A percentile compares a stretch with the other conserved stretches of the same genome.
Evolutionary conservation across 2,888 invertebrate species (phyloP).

Genomic region (Sinhomidia bicolor): DNA sequence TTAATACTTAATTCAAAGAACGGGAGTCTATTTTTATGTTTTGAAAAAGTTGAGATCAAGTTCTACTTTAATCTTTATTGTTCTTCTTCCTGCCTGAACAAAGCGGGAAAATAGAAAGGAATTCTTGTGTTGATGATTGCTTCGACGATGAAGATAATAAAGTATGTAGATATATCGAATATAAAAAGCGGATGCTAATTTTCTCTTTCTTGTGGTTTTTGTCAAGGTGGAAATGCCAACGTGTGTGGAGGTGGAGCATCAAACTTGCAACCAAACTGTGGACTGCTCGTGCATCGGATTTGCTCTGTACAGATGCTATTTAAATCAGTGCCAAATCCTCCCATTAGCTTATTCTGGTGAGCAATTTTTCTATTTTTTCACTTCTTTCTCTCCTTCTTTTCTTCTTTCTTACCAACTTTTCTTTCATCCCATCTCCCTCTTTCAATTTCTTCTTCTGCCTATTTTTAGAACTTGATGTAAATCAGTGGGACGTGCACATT

Average conservation of each 20-base stretch:
- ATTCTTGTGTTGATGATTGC: too few species aligned
- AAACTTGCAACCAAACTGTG: constrained; percentile 77
- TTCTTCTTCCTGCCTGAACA: too few species aligned
- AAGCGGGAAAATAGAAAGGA: neutral
- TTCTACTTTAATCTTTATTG: neutral
- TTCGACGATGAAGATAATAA: too few species aligned
- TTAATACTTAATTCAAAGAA: neutral
- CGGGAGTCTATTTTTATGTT: neutral
- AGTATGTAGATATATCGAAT: neutral
- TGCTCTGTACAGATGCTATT: constrained; percentile 78
- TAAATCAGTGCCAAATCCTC: constrained; percentile 78
- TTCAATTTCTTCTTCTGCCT: constrained; percentile 27
- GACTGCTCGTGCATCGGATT: constrained; percentile 79
- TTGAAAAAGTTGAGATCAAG: neutral
- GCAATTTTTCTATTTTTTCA: constrained; percentile 36
- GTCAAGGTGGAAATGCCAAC: constrained; percentile 76
- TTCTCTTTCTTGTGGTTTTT: constrained; percentile 57
- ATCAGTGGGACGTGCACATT: constrained; percentile 40
- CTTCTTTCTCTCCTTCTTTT: constrained; percentile 1
- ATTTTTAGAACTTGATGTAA: constrained; percentile 69
- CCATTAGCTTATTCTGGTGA: constrained; percentile 75
- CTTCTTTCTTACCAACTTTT: too few species aligned
- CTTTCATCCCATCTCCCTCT: too few species aligned
- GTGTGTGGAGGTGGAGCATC: constrained; percentile 77
- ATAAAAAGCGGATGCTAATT: constrained; percentile 12